phyloP scores from a whole-genome alignment of 2,888 invertebrate species.

The Glyphotaelius pellucidus region DNA sequence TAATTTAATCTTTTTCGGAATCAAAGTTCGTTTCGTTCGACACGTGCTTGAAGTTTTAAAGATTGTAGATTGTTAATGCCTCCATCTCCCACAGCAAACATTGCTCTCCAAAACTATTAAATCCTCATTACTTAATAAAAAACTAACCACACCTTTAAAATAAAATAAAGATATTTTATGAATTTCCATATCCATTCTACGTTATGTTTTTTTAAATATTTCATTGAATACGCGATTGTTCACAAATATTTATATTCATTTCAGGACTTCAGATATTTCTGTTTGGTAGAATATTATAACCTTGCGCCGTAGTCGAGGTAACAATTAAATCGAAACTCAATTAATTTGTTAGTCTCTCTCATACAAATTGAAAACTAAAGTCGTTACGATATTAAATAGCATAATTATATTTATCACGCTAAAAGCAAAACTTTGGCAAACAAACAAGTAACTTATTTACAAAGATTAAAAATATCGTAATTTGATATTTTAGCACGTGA shows the following conservation, averaged over 20 bases:
- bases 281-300: neutral
- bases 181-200: no score
- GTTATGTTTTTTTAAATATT: no score
- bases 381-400: no score
- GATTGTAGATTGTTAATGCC: neutral
- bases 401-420: no score
- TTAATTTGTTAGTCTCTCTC: no score
- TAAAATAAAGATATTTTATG: neutral
- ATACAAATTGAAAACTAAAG: no score
- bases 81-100: neutral
- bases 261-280: neutral
- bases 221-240: neutral
- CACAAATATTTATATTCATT: neutral
- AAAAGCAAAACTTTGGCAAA: no score
- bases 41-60: conserved; percentile 26
- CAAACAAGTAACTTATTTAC: neutral
- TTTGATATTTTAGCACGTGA: neutral
- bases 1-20: conserved; percentile 42
- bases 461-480: neutral
- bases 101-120: neutral
- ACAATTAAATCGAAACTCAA: no score
- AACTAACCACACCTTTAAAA: neutral
- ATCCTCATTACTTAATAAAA: neutral
- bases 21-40: conserved; percentile 36
- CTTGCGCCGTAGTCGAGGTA: no score